phyloP scores from a whole-genome alignment of 1,140 invertebrate species.

The Eulimnadia texana region DNA sequence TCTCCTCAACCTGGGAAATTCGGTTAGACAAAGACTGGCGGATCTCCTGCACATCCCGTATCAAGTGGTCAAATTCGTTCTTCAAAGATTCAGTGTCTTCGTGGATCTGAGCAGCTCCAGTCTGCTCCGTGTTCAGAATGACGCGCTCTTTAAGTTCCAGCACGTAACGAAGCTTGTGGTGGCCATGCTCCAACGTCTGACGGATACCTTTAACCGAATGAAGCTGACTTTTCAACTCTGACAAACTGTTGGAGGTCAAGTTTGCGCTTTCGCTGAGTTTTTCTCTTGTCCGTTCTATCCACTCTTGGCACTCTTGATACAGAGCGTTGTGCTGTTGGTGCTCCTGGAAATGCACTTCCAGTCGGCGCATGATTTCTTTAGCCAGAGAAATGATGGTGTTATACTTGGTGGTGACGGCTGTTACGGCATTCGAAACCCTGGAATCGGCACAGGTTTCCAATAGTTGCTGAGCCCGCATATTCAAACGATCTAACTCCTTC shows the following conservation, averaged over 20 bases:
- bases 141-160: constrained; percentile 83
- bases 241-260: constrained; percentile 33
- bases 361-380: constrained; percentile 79
- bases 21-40: constrained; percentile 53
- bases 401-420: constrained; percentile 85
- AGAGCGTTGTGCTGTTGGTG: constrained; percentile 47
- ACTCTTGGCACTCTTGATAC: constrained; percentile 79
- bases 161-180: constrained; percentile 74
- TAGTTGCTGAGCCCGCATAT: constrained; percentile 75
- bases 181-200: constrained; percentile 73
- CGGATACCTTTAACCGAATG: constrained; percentile 67
- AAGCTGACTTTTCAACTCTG: constrained; percentile 67
- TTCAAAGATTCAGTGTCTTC: constrained; percentile 77
- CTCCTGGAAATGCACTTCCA: constrained; percentile 76
- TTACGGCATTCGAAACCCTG: constrained; percentile 80
- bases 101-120: constrained; percentile 68
- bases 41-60: constrained; percentile 60
- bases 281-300: constrained; percentile 71
- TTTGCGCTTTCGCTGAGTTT: constrained; percentile 63
- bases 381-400: constrained; percentile 77
- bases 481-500: constrained; percentile 74
- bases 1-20: constrained; percentile 62
- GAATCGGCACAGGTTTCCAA: constrained; percentile 86
- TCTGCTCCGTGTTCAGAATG: constrained; percentile 76
- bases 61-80: constrained; percentile 69